A percentile compares a stretch with the other conserved stretches of the same genome.
phyloP scores from a whole-genome alignment of 2,113 vertebrate species.

The Podarcis cretensis region DNA sequence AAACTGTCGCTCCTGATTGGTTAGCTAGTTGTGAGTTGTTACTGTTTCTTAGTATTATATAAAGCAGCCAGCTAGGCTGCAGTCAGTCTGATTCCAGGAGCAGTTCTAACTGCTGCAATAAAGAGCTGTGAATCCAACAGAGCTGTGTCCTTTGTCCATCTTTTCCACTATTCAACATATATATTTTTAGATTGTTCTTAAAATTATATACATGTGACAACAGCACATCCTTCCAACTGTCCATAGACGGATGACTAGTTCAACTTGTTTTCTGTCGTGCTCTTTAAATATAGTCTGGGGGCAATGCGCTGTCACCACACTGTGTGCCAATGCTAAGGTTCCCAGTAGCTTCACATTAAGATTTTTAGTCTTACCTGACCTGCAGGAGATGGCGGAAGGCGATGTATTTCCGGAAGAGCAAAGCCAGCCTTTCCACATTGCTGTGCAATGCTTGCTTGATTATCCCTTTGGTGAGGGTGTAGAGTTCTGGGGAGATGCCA shows the following conservation, averaged over 20 bases:
- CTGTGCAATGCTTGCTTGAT: slow-evolving; percentile 52
- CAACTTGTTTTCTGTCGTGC: neutral
- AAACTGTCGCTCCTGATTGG: too few relatives aligned
- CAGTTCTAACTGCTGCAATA: too few relatives aligned
- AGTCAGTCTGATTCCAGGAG: too few relatives aligned
- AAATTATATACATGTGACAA: neutral
- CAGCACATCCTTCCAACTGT: neutral
- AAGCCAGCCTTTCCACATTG: slow-evolving; percentile 52
- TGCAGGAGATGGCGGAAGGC: slow-evolving; percentile 59
- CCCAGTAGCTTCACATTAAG: neutral
- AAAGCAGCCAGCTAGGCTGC: too few relatives aligned
- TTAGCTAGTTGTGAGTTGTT: too few relatives aligned
- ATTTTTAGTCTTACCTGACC: slow-evolving; percentile 58
- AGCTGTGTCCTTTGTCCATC: too few relatives aligned
- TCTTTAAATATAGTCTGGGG: neutral
- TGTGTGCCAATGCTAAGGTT: neutral
- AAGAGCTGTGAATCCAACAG: too few relatives aligned
- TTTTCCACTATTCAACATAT: too few relatives aligned
- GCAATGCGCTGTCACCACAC: neutral
- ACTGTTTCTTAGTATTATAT: too few relatives aligned
- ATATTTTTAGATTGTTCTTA: neutral
- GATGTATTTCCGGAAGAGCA: slow-evolving; percentile 65
- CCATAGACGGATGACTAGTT: neutral
- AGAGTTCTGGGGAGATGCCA: slow-evolving; percentile 33
- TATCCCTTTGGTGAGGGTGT: slow-evolving; percentile 37